Evolutionary conservation across 1,140 invertebrate species (phyloP).

Genomic region (Stratiolaelaps scimitus): DNA sequence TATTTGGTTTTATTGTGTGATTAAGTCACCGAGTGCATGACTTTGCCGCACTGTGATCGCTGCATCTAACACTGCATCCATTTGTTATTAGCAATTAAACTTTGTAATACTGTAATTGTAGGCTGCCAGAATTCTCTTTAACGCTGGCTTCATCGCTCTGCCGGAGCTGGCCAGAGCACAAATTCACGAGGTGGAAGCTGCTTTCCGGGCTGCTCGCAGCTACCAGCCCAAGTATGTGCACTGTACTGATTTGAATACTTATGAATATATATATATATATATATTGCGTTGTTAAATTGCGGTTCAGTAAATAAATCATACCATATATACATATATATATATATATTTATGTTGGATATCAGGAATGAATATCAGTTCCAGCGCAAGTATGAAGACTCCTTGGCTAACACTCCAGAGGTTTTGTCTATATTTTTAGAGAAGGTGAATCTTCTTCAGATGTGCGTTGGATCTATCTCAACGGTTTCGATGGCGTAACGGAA

Average conservation of each 20-base stretch:
- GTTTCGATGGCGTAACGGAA: constrained; percentile 63
- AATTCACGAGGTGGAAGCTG: constrained; percentile 55
- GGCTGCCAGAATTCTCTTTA: constrained; percentile 54
- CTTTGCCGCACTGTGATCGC: no score
- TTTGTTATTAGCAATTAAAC: not conserved
- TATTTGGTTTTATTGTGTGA: no score
- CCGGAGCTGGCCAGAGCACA: constrained; percentile 61
- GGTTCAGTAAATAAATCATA: constrained; percentile 29
- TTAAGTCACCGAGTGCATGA: no score
- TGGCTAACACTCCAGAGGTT: constrained; percentile 12
- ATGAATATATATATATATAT: no score
- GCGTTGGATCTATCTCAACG: constrained; percentile 58
- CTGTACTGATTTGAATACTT: not conserved
- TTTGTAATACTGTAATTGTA: not conserved
- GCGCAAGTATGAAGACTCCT: not conserved
- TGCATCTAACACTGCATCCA: not conserved
- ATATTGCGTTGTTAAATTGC: no score
- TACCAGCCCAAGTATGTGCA: constrained; percentile 49
- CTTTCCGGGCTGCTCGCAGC: constrained; percentile 61
- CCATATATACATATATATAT: constrained; percentile 21
- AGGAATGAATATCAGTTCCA: no score
- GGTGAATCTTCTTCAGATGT: constrained; percentile 54
- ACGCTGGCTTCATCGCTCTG: constrained; percentile 65
- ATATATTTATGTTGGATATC: constrained; percentile 21
- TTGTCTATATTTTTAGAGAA: constrained; percentile 42